phyloP scores from a whole-genome alignment of 92 coral and sea anemone species.

The Phenganax marumi region DNA sequence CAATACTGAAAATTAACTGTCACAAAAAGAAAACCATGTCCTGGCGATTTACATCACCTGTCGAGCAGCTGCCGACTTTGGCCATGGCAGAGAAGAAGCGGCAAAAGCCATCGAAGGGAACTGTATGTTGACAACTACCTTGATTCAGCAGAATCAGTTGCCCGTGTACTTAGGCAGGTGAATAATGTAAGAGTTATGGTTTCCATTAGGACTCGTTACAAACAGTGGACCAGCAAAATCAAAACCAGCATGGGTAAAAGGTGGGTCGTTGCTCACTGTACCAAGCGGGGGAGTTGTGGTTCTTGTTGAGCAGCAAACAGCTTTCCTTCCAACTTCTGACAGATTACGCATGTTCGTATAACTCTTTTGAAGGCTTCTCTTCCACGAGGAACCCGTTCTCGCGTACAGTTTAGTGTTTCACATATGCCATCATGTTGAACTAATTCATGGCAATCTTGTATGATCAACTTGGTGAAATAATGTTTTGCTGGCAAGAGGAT shows the following conservation, averaged over 20 bases:
- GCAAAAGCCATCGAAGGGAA: too few relatives aligned
- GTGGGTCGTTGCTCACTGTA: conserved; percentile 31
- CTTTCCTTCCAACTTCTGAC: conserved; percentile 45
- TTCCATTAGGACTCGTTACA: conserved; percentile 28
- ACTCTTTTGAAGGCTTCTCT: conserved; percentile 5
- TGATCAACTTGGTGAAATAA: not conserved
- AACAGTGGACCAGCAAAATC: conserved; percentile 55
- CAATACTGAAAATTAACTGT: too few relatives aligned
- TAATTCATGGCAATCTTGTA: conserved; percentile 13
- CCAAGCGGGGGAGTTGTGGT: conserved; percentile 40
- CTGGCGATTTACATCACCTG: too few relatives aligned
- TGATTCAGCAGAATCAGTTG: too few relatives aligned
- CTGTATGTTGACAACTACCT: too few relatives aligned
- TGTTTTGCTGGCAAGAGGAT: conserved; percentile 4
- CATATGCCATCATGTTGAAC: conserved; percentile 22
- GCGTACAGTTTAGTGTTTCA: not conserved
- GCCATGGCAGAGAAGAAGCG: too few relatives aligned
- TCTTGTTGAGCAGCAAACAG: conserved; percentile 41
- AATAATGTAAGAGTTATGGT: conserved; percentile 19
- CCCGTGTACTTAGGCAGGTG: conserved; percentile 20
- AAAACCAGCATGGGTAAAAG: conserved; percentile 53
- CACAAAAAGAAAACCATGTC: too few relatives aligned
- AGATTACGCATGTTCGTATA: conserved; percentile 35
- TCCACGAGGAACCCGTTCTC: conserved; percentile 14
- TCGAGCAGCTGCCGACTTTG: too few relatives aligned